These are phyloP conservation scores for Drosophila flavopinicola DNA, from an alignment of 2,888 invertebrate genomes.

Conservation along the genomic window DNA sequence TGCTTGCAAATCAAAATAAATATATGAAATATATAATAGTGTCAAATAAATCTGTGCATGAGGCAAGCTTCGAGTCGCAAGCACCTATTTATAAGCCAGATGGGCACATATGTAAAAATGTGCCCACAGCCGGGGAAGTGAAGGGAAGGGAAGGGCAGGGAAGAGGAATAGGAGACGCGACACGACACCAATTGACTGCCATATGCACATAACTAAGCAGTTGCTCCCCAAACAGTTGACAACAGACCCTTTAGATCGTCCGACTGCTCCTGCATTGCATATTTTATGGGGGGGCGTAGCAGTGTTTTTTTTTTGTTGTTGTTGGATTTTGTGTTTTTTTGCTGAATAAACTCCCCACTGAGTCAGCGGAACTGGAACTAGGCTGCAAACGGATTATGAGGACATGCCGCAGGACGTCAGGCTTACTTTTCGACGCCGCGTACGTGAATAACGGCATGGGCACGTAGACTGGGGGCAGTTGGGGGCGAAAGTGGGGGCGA, in stretches of 20 bases:
- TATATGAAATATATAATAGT: too few species aligned
- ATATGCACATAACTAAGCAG: conserved; percentile 71
- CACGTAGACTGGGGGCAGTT: conserved; percentile 53
- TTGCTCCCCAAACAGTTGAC: conserved; percentile 61
- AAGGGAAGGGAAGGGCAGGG: too few species aligned
- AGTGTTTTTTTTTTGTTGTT: conserved; percentile 5
- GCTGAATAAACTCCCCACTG: conserved; percentile 60
- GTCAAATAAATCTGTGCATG: conserved; percentile 28
- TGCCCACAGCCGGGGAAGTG: too few species aligned
- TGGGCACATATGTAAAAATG: background rate
- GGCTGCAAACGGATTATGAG: conserved; percentile 78
- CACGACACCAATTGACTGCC: conserved; percentile 72
- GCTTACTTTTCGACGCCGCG: conserved; percentile 73
- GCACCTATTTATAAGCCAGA: conserved; percentile 18
- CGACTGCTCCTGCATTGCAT: conserved; percentile 49
- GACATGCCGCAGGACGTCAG: conserved; percentile 76
- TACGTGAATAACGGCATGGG: conserved; percentile 67
- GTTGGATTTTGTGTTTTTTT: conserved; percentile 5
- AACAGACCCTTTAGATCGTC: conserved; percentile 19
- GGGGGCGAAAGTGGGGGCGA: conserved; percentile 1
- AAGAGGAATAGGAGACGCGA: too few species aligned
- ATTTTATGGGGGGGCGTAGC: conserved; percentile 31
- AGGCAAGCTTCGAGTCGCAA: conserved; percentile 7
- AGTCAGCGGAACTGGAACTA: conserved; percentile 73
- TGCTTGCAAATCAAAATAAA: too few species aligned